Base-by-base conservation (phyloP, 1,140 invertebrate genomes). In the Acromyrmex charruanus region DNA sequence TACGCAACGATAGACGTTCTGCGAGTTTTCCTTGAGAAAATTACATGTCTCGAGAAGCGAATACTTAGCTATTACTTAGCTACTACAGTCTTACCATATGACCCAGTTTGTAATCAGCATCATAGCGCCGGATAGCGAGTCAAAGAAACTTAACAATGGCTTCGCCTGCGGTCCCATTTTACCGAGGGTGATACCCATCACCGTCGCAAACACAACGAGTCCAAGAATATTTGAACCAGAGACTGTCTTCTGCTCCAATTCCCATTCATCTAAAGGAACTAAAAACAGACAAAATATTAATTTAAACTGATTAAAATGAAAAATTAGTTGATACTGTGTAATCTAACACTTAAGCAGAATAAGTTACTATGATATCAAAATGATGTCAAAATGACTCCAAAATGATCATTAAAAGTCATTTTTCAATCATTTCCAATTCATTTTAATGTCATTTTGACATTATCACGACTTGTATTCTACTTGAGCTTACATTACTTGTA, bases 81-180 rank as follows among this genome's bases (percentile, higher is more conserved):
- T 2, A 39, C 9, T 39, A 39, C 35, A 75, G 49, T 74, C 85
- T 92, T 92, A 95, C 96, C 96, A 97, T 86, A 97, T 97, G 12
- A 97, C 96, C 96, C 97, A 97, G 35, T 96, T 96, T 7, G 97
- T 98, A 39, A 98, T 97, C 53, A 96, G 96, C 97, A 98, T 98
- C 95, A 97, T 97, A 7, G 97, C 96, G 44, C 97, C 95, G 31
- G 96, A 96, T 12, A 97, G 91, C 71, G 96, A 95, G 44, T 96
- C 96, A 91, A 97, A 97, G 82, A 97, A 96, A 44, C 95, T 94
- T 0, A 97, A 94, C 53, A 98, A 93, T 0, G 97, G 96, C 91
- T 96, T 96, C 7, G 97, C 97, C 77, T 95, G 94, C 18, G 96
- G 92, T 31, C 96, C 96, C 96, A 97, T 96, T 90, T 96, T 96